Evolutionary conservation across 1,140 invertebrate species (phyloP).

Genomic region (Saccostrea echinata): DNA sequence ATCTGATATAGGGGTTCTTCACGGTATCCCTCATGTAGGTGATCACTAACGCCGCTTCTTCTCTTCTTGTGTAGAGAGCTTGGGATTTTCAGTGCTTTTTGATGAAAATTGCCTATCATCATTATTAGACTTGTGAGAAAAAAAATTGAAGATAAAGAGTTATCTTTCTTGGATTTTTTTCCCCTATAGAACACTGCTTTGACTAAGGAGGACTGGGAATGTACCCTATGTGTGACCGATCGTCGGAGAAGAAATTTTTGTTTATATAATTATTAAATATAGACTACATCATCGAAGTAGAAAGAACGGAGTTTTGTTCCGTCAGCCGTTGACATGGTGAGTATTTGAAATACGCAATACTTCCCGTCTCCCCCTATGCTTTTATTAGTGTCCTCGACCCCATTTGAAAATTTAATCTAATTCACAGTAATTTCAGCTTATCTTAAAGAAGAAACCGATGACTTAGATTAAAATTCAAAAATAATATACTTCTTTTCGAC

Average conservation of each 20-base stretch:
- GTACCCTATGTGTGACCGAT: not conserved
- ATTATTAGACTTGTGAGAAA: not conserved
- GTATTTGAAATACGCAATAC: not conserved
- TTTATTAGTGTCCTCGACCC: too few species aligned
- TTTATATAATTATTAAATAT: not conserved
- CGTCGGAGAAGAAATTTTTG: not conserved
- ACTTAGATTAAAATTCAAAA: not conserved
- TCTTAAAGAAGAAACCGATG: too few species aligned
- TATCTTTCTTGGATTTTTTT: conserved; percentile 16
- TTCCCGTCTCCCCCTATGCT: too few species aligned
- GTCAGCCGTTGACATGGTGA: conserved; percentile 18
- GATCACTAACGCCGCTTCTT: not conserved
- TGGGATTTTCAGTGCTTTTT: not conserved
- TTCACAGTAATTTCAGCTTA: too few species aligned
- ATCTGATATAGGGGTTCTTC: conserved; percentile 5
- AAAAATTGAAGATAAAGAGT: not conserved
- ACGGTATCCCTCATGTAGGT: conserved; percentile 16
- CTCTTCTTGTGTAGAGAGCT: not conserved
- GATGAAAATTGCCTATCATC: not conserved
- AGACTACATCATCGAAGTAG: not conserved
- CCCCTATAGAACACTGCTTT: not conserved
- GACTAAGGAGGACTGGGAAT: conserved; percentile 5
- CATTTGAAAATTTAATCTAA: too few species aligned
- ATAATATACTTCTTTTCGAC: not conserved
- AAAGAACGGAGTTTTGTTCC: conserved; percentile 10